Evolutionary conservation across 2,113 vertebrate species (phyloP), one percentile per base, ranked within the genome.

Genomic region (Rhodinocichla rosea): DNA sequence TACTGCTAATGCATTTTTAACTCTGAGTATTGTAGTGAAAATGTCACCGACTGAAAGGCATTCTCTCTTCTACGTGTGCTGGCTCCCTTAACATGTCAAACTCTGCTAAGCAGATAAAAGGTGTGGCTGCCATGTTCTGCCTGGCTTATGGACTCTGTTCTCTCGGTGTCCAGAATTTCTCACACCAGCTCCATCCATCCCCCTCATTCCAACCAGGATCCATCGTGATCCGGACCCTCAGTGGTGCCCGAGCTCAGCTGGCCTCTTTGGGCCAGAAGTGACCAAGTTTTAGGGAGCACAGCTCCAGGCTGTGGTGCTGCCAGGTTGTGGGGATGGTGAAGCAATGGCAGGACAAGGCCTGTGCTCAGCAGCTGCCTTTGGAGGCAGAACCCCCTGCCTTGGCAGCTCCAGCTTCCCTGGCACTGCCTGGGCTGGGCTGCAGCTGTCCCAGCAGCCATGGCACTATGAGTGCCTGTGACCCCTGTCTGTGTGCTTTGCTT

Each of bases 1-100:
- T 90, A 89, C 65, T 83, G 21, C 76, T 69, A 86, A 78, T 95
- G 42, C 50, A 47, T 94, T 97, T 97, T 96, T 93, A 97, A 95
- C 91, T 96, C 50, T 42, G 37, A 65, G 65, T 67, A 80, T 95
- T 90, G 68, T 81, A 95, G 76, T 94, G 92, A 82, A 91, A 95
- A 82, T 96, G 93, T 89, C 87, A 82, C 64, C 0, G 0, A 32
- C 71, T 70, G 75, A 92, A 93, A 89, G 59, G 91, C 77, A 39
- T 37, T 92, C 73, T 92, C 73, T 90, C 55, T 64, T 92, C 42
- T 94, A 40, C 10, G 17, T 57, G 27, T 89, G 50, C 65, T 76
- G 59, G 88, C 78, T 96, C 77, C 70, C 86, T 97, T 89, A 64
- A 15, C 39, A 18, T 74, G 76, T 94, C 80, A 94, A 81, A 74